phyloP scores from a whole-genome alignment of 2,888 invertebrate species.

The Meloe dianella region DNA sequence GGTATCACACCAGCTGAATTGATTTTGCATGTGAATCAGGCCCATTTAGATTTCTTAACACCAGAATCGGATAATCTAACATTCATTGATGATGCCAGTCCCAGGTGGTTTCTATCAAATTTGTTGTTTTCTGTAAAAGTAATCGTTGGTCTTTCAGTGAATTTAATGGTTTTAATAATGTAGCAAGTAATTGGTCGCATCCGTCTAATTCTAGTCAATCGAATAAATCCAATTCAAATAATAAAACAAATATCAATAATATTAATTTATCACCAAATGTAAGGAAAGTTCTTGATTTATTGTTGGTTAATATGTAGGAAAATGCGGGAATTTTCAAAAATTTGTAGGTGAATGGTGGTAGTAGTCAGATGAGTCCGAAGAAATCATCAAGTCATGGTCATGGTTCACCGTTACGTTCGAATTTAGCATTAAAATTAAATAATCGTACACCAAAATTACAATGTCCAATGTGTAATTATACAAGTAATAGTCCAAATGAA shows the following conservation, averaged over 20 bases:
- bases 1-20: conserved; percentile 77
- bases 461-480: conserved; percentile 81
- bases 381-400: conserved; percentile 64
- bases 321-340: background rate
- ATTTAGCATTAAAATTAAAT: conserved; percentile 72
- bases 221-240: conserved; percentile 33
- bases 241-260: conserved; percentile 55
- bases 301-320: background rate
- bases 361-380: conserved; percentile 55
- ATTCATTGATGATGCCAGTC: conserved; percentile 74
- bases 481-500: conserved; percentile 73
- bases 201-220: conserved; percentile 45
- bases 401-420: conserved; percentile 76
- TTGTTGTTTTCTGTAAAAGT: conserved; percentile 9
- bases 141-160: conserved; percentile 45
- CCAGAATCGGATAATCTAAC: conserved; percentile 79
- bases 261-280: conserved; percentile 58
- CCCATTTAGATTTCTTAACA: conserved; percentile 83
- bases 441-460: conserved; percentile 64
- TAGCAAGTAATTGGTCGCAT: conserved; percentile 44
- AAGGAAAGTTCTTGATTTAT: conserved; percentile 23
- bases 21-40: conserved; percentile 79
- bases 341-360: conserved; percentile 55
- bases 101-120: conserved; percentile 43
- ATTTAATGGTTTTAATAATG: conserved; percentile 49